Conservation (phyloP, 2,888 invertebrate genomes). For the Nemotelus nigrinus region DNA sequence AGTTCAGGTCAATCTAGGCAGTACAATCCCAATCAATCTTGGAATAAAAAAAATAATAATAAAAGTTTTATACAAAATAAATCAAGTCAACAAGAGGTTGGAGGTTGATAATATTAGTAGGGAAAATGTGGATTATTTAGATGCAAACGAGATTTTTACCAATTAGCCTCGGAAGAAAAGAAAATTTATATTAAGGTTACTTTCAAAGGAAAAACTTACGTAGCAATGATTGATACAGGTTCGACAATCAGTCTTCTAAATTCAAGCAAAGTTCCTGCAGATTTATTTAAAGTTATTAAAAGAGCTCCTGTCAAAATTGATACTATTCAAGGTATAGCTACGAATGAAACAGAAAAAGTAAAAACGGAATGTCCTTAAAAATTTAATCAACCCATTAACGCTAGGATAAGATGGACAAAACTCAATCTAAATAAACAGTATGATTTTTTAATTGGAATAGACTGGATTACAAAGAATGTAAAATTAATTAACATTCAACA, state of each 20-base stretch:
- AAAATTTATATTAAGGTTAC: slow-evolving; percentile 43
- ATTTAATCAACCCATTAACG: slow-evolving; percentile 28
- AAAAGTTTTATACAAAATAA: neutral
- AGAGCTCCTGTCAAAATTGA: slow-evolving; percentile 29
- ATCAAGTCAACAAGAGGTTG: neutral
- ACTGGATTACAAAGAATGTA: slow-evolving; percentile 46
- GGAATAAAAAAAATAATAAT: slow-evolving; percentile 1
- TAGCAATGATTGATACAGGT: slow-evolving; percentile 46
- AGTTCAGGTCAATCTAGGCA: slow-evolving; percentile 8
- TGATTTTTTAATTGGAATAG: slow-evolving; percentile 49
- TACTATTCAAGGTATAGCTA: slow-evolving; percentile 43
- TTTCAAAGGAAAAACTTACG: slow-evolving; percentile 10
- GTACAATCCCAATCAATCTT: neutral
- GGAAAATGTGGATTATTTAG: slow-evolving; percentile 8
- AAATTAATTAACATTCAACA: neutral
- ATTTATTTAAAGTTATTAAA: slow-evolving; percentile 12
- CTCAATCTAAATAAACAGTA: slow-evolving; percentile 16
- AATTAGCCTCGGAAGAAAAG: slow-evolving; percentile 44
- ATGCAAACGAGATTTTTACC: slow-evolving; percentile 43
- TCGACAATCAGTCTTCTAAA: slow-evolving; percentile 48
- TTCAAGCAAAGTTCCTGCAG: slow-evolving; percentile 35
- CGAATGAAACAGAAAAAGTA: slow-evolving; percentile 39
- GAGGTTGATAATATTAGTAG: slow-evolving; percentile 23
- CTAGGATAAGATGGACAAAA: no score
- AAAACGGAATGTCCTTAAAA: slow-evolving; percentile 48